Percentiles rank a stretch among this genome's conserved stretches.
Evolutionary conservation across 1,140 invertebrate genomes (phyloP).

Genomic region (Bombus sylvicola): DNA sequence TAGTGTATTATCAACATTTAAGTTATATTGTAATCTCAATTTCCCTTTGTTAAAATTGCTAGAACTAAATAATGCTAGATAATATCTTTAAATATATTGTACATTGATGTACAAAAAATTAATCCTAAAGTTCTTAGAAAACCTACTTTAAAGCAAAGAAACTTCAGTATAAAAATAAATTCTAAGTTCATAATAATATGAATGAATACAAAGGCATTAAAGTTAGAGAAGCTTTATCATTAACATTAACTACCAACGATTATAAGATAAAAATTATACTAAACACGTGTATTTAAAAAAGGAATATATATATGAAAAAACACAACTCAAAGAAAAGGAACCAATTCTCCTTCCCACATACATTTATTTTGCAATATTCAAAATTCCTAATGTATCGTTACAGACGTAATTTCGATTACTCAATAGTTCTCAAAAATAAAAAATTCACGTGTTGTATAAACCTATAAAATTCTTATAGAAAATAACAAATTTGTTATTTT

Average conservation of each 20-base stretch:
- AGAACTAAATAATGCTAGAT: no score
- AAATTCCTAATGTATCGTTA: background rate
- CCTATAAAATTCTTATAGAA: background rate
- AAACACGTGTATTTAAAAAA: background rate
- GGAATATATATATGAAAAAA: no score
- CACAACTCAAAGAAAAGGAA: background rate
- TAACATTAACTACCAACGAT: background rate
- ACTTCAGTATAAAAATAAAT: background rate
- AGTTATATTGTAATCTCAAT: no score
- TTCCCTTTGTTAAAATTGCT: no score
- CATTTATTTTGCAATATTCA: background rate
- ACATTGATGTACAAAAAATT: background rate
- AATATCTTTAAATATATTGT: no score
- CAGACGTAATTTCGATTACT: background rate
- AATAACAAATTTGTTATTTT: background rate
- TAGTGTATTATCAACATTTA: no score
- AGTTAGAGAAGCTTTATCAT: no score
- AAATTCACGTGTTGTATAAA: no score
- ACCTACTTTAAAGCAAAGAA: no score
- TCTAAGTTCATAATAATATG: background rate
- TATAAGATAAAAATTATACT: background rate
- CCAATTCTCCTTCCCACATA: background rate
- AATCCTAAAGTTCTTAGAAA: background rate
- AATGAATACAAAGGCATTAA: background rate
- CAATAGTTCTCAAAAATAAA: no score